Evolutionary conservation across 1,140 invertebrate genomes (phyloP).

Genomic region (Eciton burchellii): DNA sequence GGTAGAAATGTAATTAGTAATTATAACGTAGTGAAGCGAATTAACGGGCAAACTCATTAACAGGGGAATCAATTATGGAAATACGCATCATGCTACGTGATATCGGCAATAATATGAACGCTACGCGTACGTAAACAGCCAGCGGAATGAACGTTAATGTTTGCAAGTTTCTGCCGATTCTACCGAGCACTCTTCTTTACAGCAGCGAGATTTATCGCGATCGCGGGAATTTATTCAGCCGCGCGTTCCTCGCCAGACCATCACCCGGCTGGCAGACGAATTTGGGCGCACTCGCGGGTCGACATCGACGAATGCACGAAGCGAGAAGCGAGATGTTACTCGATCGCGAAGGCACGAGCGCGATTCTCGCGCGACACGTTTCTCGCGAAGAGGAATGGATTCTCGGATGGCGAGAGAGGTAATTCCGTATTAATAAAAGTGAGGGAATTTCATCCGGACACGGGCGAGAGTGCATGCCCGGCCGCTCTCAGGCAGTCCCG

Average conservation of each 20-base stretch:
- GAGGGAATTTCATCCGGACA: conserved; percentile 14
- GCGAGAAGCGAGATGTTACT: conserved; percentile 8
- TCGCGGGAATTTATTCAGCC: no score
- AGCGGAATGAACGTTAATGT: conserved; percentile 2
- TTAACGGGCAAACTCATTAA: no score
- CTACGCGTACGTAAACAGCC: not conserved
- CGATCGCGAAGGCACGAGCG: not conserved
- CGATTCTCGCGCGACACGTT: conserved; percentile 9
- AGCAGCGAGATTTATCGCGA: not conserved
- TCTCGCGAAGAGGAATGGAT: not conserved
- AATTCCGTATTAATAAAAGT: conserved; percentile 50
- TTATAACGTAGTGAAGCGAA: conserved; percentile 3
- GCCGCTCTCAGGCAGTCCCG: conserved; percentile 60
- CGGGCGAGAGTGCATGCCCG: conserved; percentile 55
- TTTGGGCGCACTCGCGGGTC: no score
- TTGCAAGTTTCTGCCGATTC: not conserved
- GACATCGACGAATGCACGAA: not conserved
- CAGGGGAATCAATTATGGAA: no score
- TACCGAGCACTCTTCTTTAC: not conserved
- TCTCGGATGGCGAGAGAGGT: not conserved
- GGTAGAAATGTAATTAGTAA: conserved; percentile 26
- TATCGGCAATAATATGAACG: no score
- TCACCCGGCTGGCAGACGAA: no score
- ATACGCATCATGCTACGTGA: no score
- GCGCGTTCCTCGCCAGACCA: no score